A percentile compares a stretch with the other conserved stretches of the same genome.
phyloP scores from a whole-genome alignment of 2,113 vertebrate genomes.

The Puma concolor region DNA sequence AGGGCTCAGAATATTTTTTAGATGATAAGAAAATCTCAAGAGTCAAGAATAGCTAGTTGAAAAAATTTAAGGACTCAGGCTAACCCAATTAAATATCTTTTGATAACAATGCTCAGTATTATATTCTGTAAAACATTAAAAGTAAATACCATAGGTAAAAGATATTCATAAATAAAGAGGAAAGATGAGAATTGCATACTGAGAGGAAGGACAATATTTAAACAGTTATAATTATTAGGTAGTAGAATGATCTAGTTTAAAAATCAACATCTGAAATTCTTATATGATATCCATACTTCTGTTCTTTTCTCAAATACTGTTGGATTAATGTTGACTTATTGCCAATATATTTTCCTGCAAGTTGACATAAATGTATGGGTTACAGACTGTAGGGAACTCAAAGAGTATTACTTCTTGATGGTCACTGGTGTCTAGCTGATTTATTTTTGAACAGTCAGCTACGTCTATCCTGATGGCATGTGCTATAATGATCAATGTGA shows the following conservation, averaged over 20 bases:
- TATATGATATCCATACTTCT: neutral
- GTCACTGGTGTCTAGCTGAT: conserved; percentile 68
- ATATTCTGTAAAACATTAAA: neutral
- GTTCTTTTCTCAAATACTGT: neutral
- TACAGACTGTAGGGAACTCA: conserved; percentile 24
- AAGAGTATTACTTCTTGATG: conserved; percentile 55
- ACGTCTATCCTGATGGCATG: conserved; percentile 61
- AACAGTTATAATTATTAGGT: neutral
- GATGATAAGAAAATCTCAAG: neutral
- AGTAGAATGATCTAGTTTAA: conserved; percentile 29
- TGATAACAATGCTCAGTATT: neutral
- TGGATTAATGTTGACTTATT: conserved; percentile 44
- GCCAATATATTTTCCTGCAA: conserved; percentile 54
- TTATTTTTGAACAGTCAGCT: conserved; percentile 69
- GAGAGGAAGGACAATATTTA: neutral
- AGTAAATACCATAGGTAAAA: neutral
- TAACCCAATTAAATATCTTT: neutral
- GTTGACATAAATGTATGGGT: conserved; percentile 54
- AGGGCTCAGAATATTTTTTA: neutral
- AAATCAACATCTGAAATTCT: neutral
- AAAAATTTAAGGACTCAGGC: neutral
- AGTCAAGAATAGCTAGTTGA: neutral
- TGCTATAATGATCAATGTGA: conserved; percentile 79
- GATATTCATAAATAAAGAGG: neutral
- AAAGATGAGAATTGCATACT: neutral